A percentile compares a stretch with the other conserved stretches of the same genome.
Evolutionary conservation across 2,888 invertebrate species (phyloP).

Genomic region (Melipona bicolor): DNA sequence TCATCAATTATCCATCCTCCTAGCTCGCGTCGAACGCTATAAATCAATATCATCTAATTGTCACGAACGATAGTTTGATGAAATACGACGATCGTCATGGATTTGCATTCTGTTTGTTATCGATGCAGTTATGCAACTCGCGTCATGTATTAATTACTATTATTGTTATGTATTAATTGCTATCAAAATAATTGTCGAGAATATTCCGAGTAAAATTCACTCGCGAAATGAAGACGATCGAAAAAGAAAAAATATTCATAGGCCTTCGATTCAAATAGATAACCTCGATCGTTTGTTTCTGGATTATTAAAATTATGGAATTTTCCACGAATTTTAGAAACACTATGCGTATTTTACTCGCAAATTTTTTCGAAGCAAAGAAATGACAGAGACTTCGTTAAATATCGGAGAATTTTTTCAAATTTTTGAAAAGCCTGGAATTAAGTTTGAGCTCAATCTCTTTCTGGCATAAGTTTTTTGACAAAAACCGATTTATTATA

Average conservation of each 20-base stretch:
- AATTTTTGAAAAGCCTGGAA: not conserved
- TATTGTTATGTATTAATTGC: not conserved
- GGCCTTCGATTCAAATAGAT: not conserved
- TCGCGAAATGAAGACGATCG: not conserved
- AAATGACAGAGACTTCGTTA: not conserved
- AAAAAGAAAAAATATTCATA: too few species aligned
- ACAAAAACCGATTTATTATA: not conserved
- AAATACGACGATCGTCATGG: not conserved
- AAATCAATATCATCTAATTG: conserved; percentile 39
- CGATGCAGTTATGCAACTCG: not conserved
- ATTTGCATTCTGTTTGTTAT: conserved; percentile 1
- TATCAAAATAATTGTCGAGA: not conserved
- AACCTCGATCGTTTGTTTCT: not conserved
- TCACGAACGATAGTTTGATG: conserved; percentile 11
- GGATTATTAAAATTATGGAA: not conserved
- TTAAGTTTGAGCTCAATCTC: not conserved
- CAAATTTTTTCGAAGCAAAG: not conserved
- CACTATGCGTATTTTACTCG: not conserved
- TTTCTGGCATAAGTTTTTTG: not conserved
- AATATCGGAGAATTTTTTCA: not conserved
- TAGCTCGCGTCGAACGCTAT: conserved; percentile 5
- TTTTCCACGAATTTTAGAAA: not conserved
- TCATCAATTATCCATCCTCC: conserved; percentile 35
- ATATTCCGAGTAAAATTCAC: not conserved
- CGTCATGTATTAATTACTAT: not conserved